These are phyloP conservation scores for Ellobius talpinus DNA, from an alignment of 2,113 vertebrate species.

Conservation along the genomic window DNA sequence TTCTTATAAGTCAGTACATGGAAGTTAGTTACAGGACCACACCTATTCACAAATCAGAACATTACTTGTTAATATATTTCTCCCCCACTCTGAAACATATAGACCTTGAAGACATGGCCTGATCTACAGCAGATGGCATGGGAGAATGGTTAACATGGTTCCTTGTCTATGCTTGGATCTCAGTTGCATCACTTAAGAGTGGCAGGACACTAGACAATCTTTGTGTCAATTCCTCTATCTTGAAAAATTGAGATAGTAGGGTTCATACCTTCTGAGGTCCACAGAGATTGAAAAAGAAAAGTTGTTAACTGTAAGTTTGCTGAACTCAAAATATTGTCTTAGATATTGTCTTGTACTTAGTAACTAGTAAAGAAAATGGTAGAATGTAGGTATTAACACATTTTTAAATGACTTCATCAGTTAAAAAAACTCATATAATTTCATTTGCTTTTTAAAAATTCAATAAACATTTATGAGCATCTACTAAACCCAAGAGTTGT, in stretches of 20 bases:
- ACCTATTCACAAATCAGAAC: background rate
- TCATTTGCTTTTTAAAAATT: conserved; percentile 9
- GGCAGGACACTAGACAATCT: background rate
- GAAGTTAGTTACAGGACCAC: background rate
- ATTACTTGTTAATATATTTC: conserved; percentile 5
- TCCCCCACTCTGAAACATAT: background rate
- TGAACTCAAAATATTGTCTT: conserved; percentile 31
- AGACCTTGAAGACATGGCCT: background rate
- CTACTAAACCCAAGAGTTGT: background rate
- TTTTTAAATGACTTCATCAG: conserved; percentile 34
- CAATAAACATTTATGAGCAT: conserved; percentile 34
- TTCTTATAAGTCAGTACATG: conserved; percentile 5
- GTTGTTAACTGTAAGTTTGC: background rate
- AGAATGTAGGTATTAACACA: conserved; percentile 29
- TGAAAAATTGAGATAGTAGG: conserved; percentile 29
- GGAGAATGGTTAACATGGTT: background rate
- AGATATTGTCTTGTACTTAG: conserved; percentile 29
- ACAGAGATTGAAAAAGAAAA: background rate
- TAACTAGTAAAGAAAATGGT: background rate
- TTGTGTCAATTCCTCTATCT: background rate
- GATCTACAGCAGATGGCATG: background rate
- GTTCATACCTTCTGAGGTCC: background rate
- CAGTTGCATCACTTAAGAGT: background rate
- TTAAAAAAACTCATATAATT: conserved; percentile 12
- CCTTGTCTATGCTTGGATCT: background rate